Percentiles rank a stretch among this genome's conserved stretches.
These are phyloP conservation scores for Cyprinodon diabolis DNA, from an alignment of 2,797 vertebrate genomes.

Conservation along the genomic window DNA sequence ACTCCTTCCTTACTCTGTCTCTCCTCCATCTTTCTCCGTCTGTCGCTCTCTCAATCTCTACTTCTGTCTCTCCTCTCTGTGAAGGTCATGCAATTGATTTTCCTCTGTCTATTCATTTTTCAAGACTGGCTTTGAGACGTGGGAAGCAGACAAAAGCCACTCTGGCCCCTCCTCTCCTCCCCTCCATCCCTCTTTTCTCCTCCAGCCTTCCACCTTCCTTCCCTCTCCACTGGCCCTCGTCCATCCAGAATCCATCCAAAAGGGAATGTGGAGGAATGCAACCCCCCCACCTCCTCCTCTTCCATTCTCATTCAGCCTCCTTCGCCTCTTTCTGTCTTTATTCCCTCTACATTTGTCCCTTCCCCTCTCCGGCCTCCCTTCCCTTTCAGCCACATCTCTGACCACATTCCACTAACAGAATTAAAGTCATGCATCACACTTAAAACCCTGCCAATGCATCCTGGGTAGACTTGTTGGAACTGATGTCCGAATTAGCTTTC, in stretches of 20 bases:
- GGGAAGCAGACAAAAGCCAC: slow-evolving; percentile 89
- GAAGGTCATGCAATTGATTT: slow-evolving; percentile 91
- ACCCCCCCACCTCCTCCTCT: slow-evolving; percentile 6
- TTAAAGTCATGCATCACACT: slow-evolving; percentile 81
- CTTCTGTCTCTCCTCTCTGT: slow-evolving; percentile 73
- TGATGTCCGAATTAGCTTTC: slow-evolving; percentile 75
- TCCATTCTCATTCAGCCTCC: slow-evolving; percentile 26
- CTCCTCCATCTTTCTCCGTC: slow-evolving; percentile 50
- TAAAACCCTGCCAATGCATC: slow-evolving; percentile 77
- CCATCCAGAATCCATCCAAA: slow-evolving; percentile 57
- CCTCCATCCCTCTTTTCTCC: slow-evolving; percentile 54
- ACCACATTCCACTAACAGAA: slow-evolving; percentile 79
- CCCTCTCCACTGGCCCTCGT: slow-evolving; percentile 52
- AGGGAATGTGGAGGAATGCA: slow-evolving; percentile 65
- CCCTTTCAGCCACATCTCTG: slow-evolving; percentile 64
- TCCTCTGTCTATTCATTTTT: slow-evolving; percentile 89
- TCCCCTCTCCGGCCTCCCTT: slow-evolving; percentile 58
- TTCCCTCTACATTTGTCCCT: slow-evolving; percentile 60
- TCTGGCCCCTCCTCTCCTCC: slow-evolving; percentile 66
- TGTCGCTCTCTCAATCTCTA: slow-evolving; percentile 60
- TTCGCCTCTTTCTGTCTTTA: slow-evolving; percentile 44
- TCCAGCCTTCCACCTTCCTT: slow-evolving; percentile 61
- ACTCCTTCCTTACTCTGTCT: slow-evolving; percentile 68
- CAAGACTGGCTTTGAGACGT: slow-evolving; percentile 88
- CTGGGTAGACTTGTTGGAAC: slow-evolving; percentile 77